phyloP scores from a whole-genome alignment of 2,888 invertebrate species.

The Tethea ocularis region DNA sequence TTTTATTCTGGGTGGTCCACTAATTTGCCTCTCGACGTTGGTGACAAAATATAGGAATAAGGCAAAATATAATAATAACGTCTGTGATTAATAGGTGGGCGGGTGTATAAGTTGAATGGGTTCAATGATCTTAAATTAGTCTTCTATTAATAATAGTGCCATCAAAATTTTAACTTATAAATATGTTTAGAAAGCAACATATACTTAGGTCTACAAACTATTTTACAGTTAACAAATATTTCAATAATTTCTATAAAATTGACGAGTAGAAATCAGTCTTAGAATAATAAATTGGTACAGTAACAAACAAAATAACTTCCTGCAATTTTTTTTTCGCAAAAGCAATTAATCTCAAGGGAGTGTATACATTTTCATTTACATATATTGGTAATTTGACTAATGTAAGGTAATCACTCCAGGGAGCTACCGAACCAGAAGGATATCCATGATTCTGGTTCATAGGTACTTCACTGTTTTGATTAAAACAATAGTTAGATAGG shows the following conservation, averaged over 20 bases:
- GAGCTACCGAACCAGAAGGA: constrained; percentile 39
- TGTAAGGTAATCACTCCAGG: constrained; percentile 62
- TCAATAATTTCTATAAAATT: neutral
- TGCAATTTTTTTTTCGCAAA: constrained; percentile 9
- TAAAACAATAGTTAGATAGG: too few relatives aligned
- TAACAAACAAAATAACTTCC: neutral
- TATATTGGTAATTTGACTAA: constrained; percentile 63
- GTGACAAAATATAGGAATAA: constrained; percentile 57
- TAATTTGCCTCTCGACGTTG: constrained; percentile 58
- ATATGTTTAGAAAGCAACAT: too few relatives aligned
- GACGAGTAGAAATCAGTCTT: neutral
- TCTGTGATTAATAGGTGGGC: constrained; percentile 40
- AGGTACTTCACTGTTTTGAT: constrained; percentile 37
- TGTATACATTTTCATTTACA: constrained; percentile 62
- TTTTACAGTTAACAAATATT: too few relatives aligned
- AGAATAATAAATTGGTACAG: neutral
- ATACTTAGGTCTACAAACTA: too few relatives aligned
- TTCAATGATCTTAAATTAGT: constrained; percentile 12
- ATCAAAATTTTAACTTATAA: neutral
- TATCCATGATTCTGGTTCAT: too few relatives aligned
- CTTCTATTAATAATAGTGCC: neutral
- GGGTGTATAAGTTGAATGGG: constrained; percentile 10
- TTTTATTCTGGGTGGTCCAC: constrained; percentile 56
- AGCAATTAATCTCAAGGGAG: constrained; percentile 24
- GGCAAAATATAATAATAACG: constrained; percentile 50